Conservation (phyloP, 2,113 vertebrate species). For the Corythoichthys intestinalis region DNA sequence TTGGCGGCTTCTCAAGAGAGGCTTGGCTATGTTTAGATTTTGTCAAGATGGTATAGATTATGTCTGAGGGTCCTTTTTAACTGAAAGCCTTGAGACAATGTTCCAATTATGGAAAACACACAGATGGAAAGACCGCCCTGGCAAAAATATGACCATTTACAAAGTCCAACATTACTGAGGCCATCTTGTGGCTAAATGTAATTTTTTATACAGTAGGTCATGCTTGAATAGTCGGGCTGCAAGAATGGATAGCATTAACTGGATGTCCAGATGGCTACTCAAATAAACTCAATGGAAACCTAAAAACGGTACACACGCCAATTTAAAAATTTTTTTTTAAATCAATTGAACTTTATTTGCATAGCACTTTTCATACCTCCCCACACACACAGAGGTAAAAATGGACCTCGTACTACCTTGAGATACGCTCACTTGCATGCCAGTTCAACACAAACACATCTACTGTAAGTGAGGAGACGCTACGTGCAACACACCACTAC, state of each 20-base stretch:
- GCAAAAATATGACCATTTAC: constrained; percentile 27
- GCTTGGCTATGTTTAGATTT: constrained; percentile 51
- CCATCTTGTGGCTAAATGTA: constrained; percentile 38
- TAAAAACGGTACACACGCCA: neutral
- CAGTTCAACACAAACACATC: too few relatives aligned
- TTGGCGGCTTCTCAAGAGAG: constrained; percentile 42
- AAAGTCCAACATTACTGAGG: constrained; percentile 39
- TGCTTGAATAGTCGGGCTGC: constrained; percentile 18
- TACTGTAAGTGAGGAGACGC: too few relatives aligned
- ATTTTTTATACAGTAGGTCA: constrained; percentile 17
- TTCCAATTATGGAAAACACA: constrained; percentile 56
- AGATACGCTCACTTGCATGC: too few relatives aligned
- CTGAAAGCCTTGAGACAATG: constrained; percentile 47
- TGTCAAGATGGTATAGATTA: constrained; percentile 64
- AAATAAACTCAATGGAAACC: neutral
- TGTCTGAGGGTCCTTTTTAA: constrained; percentile 34
- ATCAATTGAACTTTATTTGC: neutral
- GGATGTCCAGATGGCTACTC: constrained; percentile 1
- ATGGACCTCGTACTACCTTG: too few relatives aligned
- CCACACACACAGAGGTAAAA: too few relatives aligned
- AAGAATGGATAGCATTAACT: constrained; percentile 32
- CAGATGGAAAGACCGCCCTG: constrained; percentile 9
- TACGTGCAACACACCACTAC: too few relatives aligned
- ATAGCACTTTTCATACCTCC: neutral
- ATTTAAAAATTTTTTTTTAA: neutral